Conservation (phyloP, 2,797 vertebrate species). For the Gambusia yucatana region DNA sequence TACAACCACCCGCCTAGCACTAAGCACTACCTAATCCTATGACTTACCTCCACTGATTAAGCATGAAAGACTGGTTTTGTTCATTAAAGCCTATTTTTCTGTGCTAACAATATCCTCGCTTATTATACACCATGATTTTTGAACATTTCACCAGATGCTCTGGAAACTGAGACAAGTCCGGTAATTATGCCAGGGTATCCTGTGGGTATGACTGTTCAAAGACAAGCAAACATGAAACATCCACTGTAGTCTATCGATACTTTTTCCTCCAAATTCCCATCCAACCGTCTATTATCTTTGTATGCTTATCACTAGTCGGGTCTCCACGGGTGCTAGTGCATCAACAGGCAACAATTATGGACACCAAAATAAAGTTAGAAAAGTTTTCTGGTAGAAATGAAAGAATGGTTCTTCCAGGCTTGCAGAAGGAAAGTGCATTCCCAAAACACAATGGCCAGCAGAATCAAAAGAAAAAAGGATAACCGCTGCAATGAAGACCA, state of each 20-base stretch:
- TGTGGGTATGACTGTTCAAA: neutral
- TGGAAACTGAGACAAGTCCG: neutral
- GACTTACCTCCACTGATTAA: constrained; percentile 35
- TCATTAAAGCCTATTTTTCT: constrained; percentile 32
- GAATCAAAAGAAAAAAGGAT: no score
- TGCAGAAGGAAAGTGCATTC: no score
- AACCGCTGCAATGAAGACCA: neutral
- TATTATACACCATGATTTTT: neutral
- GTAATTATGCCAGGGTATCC: neutral
- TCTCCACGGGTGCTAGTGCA: no score
- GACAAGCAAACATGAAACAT: neutral
- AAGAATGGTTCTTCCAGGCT: no score
- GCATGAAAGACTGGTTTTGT: constrained; percentile 60
- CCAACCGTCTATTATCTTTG: no score
- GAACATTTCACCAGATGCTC: constrained; percentile 7
- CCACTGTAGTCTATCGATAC: neutral
- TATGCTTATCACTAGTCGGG: no score
- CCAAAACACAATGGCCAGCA: no score
- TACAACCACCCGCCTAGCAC: constrained; percentile 34
- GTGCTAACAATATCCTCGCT: neutral
- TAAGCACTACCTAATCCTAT: constrained; percentile 43
- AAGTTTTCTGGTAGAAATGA: no score
- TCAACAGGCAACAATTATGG: no score
- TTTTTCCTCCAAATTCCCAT: neutral
- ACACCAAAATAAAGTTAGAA: no score